Evolutionary conservation across 2,797 vertebrate species (phyloP).

Genomic region (Danio jaintianensis): DNA sequence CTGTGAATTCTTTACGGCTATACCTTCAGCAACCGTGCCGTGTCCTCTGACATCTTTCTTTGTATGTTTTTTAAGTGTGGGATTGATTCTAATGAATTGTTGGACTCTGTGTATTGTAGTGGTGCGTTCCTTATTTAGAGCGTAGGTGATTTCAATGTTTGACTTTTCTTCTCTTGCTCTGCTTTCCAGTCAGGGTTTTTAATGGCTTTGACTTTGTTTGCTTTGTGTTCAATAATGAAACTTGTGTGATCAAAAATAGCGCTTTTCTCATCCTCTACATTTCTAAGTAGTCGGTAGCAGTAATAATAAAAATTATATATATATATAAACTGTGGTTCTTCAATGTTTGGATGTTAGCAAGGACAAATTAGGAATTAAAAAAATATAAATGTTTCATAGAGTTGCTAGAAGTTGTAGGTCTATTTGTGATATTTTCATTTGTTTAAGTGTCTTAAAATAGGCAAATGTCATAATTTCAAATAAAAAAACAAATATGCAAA

Average conservation of each 20-base stretch:
- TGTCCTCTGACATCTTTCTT: background rate
- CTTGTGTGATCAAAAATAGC: background rate
- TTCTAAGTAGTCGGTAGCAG: too few species aligned
- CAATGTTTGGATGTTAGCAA: too few species aligned
- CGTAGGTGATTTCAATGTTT: background rate
- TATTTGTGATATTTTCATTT: too few species aligned
- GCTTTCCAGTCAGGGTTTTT: conserved; percentile 15
- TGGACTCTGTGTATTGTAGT: conserved; percentile 7
- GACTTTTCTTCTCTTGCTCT: background rate
- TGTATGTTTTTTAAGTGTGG: background rate
- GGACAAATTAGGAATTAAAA: too few species aligned
- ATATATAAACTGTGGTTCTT: too few species aligned
- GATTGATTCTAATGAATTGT: conserved; percentile 5
- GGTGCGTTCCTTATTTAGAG: conserved; percentile 8
- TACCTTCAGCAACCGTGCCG: conserved; percentile 58
- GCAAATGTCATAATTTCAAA: too few species aligned
- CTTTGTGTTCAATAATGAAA: conserved; percentile 7
- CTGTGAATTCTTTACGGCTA: conserved; percentile 73
- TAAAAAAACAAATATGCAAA: too few species aligned
- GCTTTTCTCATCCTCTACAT: background rate
- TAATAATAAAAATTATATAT: too few species aligned
- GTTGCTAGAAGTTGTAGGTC: too few species aligned
- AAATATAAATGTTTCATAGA: too few species aligned
- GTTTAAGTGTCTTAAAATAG: too few species aligned
- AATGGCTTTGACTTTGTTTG: conserved; percentile 28